Conservation (phyloP, 2,797 vertebrate genomes). For the Mus caroli region DNA sequence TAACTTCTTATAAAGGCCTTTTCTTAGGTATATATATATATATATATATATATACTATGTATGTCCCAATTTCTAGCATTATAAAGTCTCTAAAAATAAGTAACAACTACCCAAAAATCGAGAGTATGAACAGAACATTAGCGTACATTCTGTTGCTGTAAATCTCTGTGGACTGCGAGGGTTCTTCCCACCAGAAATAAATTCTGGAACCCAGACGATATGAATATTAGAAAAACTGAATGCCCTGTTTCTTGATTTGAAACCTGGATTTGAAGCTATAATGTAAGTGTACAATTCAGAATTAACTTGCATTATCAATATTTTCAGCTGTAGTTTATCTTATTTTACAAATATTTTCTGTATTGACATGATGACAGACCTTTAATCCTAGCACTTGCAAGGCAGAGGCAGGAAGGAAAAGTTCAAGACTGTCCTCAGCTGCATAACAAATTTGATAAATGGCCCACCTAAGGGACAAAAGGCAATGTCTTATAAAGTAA, state of each 20-base stretch:
- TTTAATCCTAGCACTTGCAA: not conserved
- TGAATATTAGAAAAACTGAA: not conserved
- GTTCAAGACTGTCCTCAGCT: not conserved
- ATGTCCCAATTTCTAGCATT: not conserved
- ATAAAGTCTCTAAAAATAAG: constrained; percentile 32
- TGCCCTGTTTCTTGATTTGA: not conserved
- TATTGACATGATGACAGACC: not conserved
- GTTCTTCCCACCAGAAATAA: constrained; percentile 18
- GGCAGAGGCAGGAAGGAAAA: not conserved
- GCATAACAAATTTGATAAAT: not conserved
- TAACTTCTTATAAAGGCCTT: constrained; percentile 48
- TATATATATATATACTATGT: too few species aligned
- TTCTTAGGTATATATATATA: constrained; percentile 46
- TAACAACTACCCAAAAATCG: constrained; percentile 46
- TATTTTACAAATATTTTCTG: not conserved
- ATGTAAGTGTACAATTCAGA: constrained; percentile 9
- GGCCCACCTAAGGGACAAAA: not conserved
- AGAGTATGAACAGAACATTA: constrained; percentile 7
- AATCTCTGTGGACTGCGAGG: constrained; percentile 20
- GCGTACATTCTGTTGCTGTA: constrained; percentile 21
- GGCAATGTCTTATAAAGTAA: not conserved
- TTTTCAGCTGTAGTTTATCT: constrained; percentile 35
- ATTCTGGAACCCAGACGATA: not conserved
- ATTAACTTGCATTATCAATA: constrained; percentile 55
- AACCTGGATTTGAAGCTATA: constrained; percentile 15